Conservation (phyloP, 2,797 vertebrate genomes). For the Tarsius wallacei region DNA sequence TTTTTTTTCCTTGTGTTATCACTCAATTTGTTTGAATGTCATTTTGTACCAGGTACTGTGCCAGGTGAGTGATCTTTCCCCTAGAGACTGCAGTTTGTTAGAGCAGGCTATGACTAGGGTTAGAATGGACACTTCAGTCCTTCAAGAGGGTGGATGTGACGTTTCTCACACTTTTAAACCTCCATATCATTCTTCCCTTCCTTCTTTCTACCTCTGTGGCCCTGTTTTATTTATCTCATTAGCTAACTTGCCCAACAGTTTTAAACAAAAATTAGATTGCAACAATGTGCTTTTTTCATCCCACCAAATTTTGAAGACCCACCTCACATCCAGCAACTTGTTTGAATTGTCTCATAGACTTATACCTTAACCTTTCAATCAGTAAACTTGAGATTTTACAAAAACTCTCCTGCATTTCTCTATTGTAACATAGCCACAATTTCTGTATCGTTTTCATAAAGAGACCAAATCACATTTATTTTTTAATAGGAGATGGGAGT, state of each 20-base stretch:
- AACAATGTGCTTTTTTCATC: neutral
- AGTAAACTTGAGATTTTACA: neutral
- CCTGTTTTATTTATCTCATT: neutral
- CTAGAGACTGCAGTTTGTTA: neutral
- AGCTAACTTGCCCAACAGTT: neutral
- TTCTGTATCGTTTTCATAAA: neutral
- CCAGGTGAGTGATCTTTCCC: neutral
- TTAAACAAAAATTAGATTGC: neutral
- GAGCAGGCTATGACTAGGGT: too few relatives aligned
- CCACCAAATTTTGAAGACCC: neutral
- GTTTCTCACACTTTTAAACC: neutral
- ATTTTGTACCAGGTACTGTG: neutral
- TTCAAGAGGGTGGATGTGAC: neutral
- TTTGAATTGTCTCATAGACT: neutral
- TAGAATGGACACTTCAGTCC: neutral
- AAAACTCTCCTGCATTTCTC: too few relatives aligned
- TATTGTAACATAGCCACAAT: neutral
- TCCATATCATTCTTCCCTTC: neutral
- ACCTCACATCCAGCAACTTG: neutral
- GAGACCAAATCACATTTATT: neutral
- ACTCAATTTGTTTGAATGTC: neutral
- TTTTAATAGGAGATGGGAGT: neutral
- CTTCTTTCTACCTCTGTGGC: neutral
- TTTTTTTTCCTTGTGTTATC: neutral
- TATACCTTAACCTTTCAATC: neutral